Conservation (phyloP, 2,113 vertebrate species). For the Misgurnus mizolepis region DNA sequence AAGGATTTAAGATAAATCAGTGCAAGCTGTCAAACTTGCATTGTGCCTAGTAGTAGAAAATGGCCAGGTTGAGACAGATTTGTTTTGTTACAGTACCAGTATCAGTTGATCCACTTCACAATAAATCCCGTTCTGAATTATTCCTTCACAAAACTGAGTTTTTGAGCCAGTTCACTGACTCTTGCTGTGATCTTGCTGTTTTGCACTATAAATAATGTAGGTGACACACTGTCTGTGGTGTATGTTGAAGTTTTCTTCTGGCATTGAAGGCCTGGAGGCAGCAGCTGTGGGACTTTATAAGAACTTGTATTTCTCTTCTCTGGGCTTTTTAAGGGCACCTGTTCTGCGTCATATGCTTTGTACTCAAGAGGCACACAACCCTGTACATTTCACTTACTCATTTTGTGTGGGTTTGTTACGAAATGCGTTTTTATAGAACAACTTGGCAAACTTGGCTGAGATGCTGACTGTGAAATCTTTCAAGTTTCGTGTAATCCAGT, state of each 20-base stretch:
- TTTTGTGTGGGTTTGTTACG: conserved; percentile 23
- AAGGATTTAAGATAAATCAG: no score
- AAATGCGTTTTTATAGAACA: not conserved
- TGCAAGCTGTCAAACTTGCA: no score
- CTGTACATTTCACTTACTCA: conserved; percentile 16
- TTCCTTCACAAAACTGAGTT: no score
- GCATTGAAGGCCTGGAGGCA: not conserved
- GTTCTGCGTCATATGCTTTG: conserved; percentile 14
- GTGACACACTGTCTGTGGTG: not conserved
- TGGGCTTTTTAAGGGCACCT: conserved; percentile 9
- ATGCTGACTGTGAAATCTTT: not conserved
- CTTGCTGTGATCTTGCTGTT: not conserved
- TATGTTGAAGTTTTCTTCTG: not conserved
- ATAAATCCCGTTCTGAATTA: no score
- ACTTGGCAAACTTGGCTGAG: not conserved
- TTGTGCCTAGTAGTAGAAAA: no score
- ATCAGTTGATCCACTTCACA: no score
- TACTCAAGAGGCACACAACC: conserved; percentile 14
- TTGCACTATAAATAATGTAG: not conserved
- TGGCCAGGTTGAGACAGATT: no score
- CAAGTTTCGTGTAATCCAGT: not conserved
- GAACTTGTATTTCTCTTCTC: conserved; percentile 19
- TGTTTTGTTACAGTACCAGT: no score
- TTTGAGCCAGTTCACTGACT: no score
- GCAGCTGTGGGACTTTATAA: conserved; percentile 22